Evolutionary conservation across 2,888 invertebrate genomes (phyloP), one percentile per base, ranked within the genome.

Genomic region (Sesia bembeciformis): DNA sequence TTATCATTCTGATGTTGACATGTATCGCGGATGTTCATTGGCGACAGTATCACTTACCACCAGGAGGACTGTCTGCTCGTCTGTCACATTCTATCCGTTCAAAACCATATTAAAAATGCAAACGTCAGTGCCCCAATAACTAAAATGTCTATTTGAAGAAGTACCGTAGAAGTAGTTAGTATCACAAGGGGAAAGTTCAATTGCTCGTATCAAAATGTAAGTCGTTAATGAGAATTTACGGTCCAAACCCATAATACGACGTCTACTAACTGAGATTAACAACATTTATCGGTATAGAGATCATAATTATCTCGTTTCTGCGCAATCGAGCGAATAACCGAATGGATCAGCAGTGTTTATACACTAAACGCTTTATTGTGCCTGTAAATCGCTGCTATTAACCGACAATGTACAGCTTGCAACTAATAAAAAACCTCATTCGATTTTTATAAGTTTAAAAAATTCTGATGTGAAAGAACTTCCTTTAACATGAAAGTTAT

Each of bases 221-320:
- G 64, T 72, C 68, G 64, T 72, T 69, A 74, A 72, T 68, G 63
- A 65, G 65, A 64, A 71, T 76, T 76, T 78, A 76, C 72, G 62
- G 69, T 61, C 59, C 55, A 64, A 70, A 67, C 72, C 72, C 70
- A 65, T 70, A 69, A 71, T 72, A 63, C 59, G 58, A 60, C 67
- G 60, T 66, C 65, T 66, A 68, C 65, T 66, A 64, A 72, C 69
- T 71, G 60, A 65, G 72, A 74, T 73, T 73, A 75, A 67, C 64
- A 68, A 65, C 67, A 64, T 75, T 76, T 69, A 72, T 67, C 67
- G 70, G 68, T 69, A 66, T 64, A 65, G 62, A 73, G 68, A 70
- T 70, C 72, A 71, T 72, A 68, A 74, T 75, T 71, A 75, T 68
- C 64, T 60, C 57, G 61, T 66, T 63, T 66, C 57, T 54, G 58